These are phyloP conservation scores for Potamarius usumacintae DNA, from an alignment of 2,113 vertebrate genomes.

Conservation along the genomic window DNA sequence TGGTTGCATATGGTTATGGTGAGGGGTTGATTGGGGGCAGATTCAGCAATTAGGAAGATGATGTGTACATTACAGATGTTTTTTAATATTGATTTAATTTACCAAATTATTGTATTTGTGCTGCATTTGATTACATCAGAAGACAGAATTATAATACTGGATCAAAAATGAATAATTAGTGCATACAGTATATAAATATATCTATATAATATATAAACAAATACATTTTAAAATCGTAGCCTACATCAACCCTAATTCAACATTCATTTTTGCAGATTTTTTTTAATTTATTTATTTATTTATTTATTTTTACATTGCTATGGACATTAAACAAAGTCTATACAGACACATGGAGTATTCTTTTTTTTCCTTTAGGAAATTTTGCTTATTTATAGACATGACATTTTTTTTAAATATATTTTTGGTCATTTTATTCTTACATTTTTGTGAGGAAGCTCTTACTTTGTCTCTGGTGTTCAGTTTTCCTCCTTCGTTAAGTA, in stretches of 20 bases:
- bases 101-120: not conserved
- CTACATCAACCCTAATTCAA: not conserved
- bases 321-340: not conserved
- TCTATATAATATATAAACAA: not conserved
- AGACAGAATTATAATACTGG: not conserved
- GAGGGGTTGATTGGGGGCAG: not conserved
- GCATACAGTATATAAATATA: not conserved
- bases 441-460: not conserved
- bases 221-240: not conserved
- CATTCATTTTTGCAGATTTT: not conserved
- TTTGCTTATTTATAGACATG: not conserved
- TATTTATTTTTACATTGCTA: not conserved
- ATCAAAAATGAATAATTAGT: not conserved
- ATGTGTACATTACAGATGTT: not conserved
- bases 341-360: not conserved
- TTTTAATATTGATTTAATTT: not conserved
- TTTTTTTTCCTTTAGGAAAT: not conserved
- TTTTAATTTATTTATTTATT: not conserved
- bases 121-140: not conserved
- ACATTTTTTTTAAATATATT: not conserved
- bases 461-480: slow-evolving; percentile 52
- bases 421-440: not conserved
- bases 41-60: not conserved
- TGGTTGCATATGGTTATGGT: not conserved
- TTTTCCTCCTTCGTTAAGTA: slow-evolving; percentile 53